Percentiles rank a stretch among this genome's conserved stretches.
These are phyloP conservation scores for Melanostoma mellinum DNA, from an alignment of 2,888 invertebrate genomes.

Conservation along the genomic window DNA sequence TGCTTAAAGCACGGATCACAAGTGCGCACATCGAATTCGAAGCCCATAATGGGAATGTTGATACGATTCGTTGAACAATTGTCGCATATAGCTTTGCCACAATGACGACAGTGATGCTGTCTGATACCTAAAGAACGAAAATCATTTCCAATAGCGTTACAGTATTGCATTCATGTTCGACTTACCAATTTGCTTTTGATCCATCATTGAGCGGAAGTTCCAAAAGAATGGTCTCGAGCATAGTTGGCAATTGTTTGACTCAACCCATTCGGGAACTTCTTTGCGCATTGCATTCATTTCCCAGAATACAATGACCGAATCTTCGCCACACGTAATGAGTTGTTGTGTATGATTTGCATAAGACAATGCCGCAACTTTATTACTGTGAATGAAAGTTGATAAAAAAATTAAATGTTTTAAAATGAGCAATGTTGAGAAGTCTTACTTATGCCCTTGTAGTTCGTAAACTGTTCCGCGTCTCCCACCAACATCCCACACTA, in stretches of 20 bases:
- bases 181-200: constrained; percentile 91
- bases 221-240: constrained; percentile 99
- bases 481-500: constrained; percentile 99
- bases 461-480: constrained; percentile 98
- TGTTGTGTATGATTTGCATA: constrained; percentile 91
- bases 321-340: constrained; percentile 94
- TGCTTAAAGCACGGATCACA: constrained; percentile 95
- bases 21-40: constrained; percentile 98
- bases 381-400: constrained; percentile 83
- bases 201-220: constrained; percentile 99
- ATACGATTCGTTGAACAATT: constrained; percentile 94
- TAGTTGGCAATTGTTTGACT: constrained; percentile 96
- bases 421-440: constrained; percentile 26
- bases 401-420: constrained; percentile 74
- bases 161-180: background rate
- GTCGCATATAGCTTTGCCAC: constrained; percentile 98
- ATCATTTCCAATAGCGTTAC: background rate
- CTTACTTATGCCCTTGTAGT: constrained; percentile 94
- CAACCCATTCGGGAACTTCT: constrained; percentile 98
- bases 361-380: constrained; percentile 94
- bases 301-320: constrained; percentile 96
- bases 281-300: constrained; percentile 94
- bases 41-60: constrained; percentile 97
- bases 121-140: constrained; percentile 84
- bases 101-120: constrained; percentile 95